Evolutionary conservation across 2,888 invertebrate genomes (phyloP).

Genomic region (Brassicogethes aeneus): DNA sequence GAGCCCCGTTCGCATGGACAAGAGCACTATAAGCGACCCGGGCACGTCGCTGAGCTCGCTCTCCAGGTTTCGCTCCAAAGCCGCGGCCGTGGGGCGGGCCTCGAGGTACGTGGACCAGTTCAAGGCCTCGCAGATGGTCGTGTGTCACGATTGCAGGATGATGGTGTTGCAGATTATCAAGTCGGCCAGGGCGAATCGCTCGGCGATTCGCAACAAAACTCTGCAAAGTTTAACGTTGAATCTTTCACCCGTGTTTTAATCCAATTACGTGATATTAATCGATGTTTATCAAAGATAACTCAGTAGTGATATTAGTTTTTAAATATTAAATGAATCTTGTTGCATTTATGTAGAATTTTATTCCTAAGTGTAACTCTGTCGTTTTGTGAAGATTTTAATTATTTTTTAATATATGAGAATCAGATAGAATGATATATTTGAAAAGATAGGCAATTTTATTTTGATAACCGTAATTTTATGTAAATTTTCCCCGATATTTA

Average conservation of each 20-base stretch:
- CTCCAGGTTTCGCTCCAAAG: constrained; percentile 26
- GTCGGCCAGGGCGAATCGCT: constrained; percentile 73
- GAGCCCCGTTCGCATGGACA: constrained; percentile 42
- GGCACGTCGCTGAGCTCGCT: constrained; percentile 42
- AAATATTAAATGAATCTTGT: constrained; percentile 15
- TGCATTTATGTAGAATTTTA: constrained; percentile 12
- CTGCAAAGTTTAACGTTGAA: constrained; percentile 74
- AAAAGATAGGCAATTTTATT: constrained; percentile 22
- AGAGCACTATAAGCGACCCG: constrained; percentile 51
- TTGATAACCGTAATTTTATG: constrained; percentile 27
- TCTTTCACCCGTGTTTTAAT: constrained; percentile 69
- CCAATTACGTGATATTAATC: constrained; percentile 7
- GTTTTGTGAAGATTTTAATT: constrained; percentile 6
- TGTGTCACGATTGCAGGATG: constrained; percentile 90
- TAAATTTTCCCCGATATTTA: constrained; percentile 14
- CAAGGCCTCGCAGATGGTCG: constrained; percentile 59
- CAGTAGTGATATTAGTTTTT: constrained; percentile 23
- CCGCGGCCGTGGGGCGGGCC: constrained; percentile 29
- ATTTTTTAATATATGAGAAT: constrained; percentile 13
- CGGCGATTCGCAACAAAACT: constrained; percentile 74
- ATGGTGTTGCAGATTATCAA: constrained; percentile 92
- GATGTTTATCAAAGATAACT: constrained; percentile 10
- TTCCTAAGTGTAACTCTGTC: constrained; percentile 12
- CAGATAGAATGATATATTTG: constrained; percentile 9
- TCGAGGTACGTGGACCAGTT: constrained; percentile 51